phyloP scores from a whole-genome alignment of 2,797 vertebrate species.

The Brachyrhaphis roseni region DNA sequence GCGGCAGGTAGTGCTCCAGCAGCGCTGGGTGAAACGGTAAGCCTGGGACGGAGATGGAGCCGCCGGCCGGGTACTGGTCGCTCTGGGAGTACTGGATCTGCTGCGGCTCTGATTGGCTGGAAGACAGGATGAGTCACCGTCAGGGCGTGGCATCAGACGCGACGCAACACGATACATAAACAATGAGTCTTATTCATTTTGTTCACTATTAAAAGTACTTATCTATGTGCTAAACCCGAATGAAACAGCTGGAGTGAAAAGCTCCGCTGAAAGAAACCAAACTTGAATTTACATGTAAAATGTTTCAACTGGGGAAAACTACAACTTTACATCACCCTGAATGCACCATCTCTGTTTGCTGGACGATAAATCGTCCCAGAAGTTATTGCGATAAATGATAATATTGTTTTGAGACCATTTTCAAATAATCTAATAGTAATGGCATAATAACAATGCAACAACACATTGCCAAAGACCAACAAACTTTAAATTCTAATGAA shows the following conservation, averaged over 20 bases:
- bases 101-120: slow-evolving; percentile 81
- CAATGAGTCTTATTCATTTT: not conserved
- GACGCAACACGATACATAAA: not conserved
- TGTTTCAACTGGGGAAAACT: not conserved
- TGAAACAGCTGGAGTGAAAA: not conserved
- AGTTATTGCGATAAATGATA: too few relatives aligned
- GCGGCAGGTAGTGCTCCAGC: slow-evolving; percentile 90
- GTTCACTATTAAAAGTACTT: not conserved
- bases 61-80: slow-evolving; percentile 73
- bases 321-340: not conserved
- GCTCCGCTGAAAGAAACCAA: not conserved
- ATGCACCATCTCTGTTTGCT: not conserved
- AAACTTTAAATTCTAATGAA: too few relatives aligned
- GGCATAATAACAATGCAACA: too few relatives aligned
- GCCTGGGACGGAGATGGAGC: slow-evolving; percentile 76
- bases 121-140: slow-evolving; percentile 17
- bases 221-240: not conserved
- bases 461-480: too few relatives aligned
- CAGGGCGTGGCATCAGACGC: not conserved
- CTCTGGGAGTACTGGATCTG: slow-evolving; percentile 76
- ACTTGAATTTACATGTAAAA: not conserved
- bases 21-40: slow-evolving; percentile 85
- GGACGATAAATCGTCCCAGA: too few relatives aligned
- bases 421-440: too few relatives aligned
- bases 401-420: too few relatives aligned